These are phyloP conservation scores for Catotricha subobsoleta DNA, from an alignment of 2,888 invertebrate species.

Conservation along the genomic window DNA sequence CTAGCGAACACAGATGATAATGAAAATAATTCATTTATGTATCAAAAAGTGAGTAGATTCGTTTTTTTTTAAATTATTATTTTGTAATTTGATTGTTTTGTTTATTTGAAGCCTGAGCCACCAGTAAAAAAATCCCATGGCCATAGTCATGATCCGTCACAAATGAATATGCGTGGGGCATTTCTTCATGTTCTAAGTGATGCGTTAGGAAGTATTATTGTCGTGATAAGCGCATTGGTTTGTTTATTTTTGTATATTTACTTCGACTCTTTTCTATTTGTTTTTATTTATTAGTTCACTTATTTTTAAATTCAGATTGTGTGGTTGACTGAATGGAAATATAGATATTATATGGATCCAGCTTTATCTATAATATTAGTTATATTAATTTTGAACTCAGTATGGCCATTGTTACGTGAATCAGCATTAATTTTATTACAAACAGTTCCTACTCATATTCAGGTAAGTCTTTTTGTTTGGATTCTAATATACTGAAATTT, in stretches of 20 bases:
- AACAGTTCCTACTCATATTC: slow-evolving; percentile 96
- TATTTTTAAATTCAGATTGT: slow-evolving; percentile 36
- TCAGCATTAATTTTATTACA: slow-evolving; percentile 89
- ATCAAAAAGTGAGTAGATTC: slow-evolving; percentile 20
- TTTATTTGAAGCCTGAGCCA: slow-evolving; percentile 13
- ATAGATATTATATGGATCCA: slow-evolving; percentile 83
- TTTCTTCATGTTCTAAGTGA: slow-evolving; percentile 95
- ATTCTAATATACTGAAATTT: slow-evolving; percentile 15
- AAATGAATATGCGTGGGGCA: slow-evolving; percentile 99
- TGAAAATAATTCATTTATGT: slow-evolving; percentile 41
- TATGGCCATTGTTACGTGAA: slow-evolving; percentile 83
- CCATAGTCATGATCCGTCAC: slow-evolving; percentile 46
- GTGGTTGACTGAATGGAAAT: slow-evolving; percentile 65
- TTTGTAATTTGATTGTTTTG: background rate
- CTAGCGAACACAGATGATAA: slow-evolving; percentile 44
- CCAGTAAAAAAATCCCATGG: slow-evolving; percentile 31
- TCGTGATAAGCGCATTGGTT: slow-evolving; percentile 48
- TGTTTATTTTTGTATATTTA: too few relatives aligned
- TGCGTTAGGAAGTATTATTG: slow-evolving; percentile 71
- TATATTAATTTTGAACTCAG: slow-evolving; percentile 65
- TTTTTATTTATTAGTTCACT: slow-evolving; percentile 4
- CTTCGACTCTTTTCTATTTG: slow-evolving; percentile 9
- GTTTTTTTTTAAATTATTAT: slow-evolving; percentile 2
- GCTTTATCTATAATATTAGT: slow-evolving; percentile 81
- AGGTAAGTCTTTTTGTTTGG: slow-evolving; percentile 29